phyloP scores from a whole-genome alignment of 2,113 vertebrate genomes.

The Raphicerus campestris region DNA sequence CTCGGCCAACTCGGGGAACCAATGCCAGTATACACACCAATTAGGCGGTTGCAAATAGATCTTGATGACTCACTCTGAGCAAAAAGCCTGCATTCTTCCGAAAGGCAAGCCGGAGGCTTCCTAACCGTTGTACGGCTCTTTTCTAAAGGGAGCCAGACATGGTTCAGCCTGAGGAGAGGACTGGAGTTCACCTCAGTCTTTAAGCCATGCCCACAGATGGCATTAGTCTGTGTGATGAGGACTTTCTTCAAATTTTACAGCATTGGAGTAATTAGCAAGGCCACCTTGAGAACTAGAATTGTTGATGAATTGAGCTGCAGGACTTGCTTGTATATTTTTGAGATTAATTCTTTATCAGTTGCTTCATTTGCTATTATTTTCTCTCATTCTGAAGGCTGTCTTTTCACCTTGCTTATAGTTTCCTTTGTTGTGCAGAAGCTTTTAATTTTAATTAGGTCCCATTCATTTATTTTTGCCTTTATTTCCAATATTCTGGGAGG shows the following conservation, averaged over 20 bases:
- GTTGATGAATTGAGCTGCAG: neutral
- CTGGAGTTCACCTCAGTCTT: neutral
- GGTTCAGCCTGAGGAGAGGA: neutral
- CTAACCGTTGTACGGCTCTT: neutral
- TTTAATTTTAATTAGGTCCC: no score
- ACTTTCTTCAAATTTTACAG: neutral
- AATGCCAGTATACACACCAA: neutral
- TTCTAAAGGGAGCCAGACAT: neutral
- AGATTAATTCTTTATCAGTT: no score
- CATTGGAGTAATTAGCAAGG: neutral
- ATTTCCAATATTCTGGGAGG: no score
- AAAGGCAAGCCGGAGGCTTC: neutral
- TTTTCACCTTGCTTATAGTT: no score
- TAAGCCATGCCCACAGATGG: neutral
- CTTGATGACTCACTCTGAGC: neutral
- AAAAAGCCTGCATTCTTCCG: neutral
- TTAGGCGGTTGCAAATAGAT: neutral
- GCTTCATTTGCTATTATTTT: no score
- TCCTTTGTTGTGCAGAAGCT: no score
- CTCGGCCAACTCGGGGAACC: neutral
- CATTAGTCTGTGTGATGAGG: no score
- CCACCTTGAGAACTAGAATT: neutral
- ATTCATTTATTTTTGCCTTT: no score
- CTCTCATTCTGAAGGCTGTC: no score
- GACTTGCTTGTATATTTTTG: no score